Evolutionary conservation across 2,888 invertebrate genomes (phyloP).

Genomic region (Labia minor): DNA sequence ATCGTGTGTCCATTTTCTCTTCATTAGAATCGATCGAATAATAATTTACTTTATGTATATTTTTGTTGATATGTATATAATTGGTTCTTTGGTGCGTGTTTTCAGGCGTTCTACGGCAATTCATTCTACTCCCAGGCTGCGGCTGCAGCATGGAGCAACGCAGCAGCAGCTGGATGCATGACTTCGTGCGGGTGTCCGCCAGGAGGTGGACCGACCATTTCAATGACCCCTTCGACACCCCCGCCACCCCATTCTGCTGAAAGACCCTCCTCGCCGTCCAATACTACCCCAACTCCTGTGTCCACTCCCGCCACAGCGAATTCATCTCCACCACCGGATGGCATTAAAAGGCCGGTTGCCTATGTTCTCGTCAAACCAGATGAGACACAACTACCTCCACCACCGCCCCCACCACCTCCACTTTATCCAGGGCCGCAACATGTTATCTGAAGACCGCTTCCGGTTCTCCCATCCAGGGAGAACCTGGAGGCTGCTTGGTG

Average conservation of each 20-base stretch:
- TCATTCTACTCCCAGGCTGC: slow-evolving; percentile 43
- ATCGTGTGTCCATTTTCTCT: not conserved
- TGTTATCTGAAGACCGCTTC: slow-evolving; percentile 76
- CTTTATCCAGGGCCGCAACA: slow-evolving; percentile 36
- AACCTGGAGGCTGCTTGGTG: slow-evolving; percentile 34
- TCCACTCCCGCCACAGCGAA: slow-evolving; percentile 16
- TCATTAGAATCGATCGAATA: not conserved
- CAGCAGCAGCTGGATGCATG: slow-evolving; percentile 16
- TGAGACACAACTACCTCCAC: slow-evolving; percentile 30
- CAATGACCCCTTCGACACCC: slow-evolving; percentile 16
- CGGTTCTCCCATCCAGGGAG: slow-evolving; percentile 57
- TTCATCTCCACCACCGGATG: slow-evolving; percentile 18
- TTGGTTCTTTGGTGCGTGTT: too few relatives aligned
- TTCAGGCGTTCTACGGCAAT: slow-evolving; percentile 44
- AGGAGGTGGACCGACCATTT: not conserved
- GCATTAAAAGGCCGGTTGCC: slow-evolving; percentile 44
- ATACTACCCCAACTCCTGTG: slow-evolving; percentile 18
- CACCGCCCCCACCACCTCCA: slow-evolving; percentile 34
- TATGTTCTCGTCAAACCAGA: slow-evolving; percentile 50
- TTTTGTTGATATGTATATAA: too few relatives aligned
- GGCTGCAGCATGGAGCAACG: slow-evolving; percentile 27
- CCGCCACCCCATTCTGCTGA: slow-evolving; percentile 28
- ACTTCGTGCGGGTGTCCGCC: not conserved
- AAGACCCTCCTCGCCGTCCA: slow-evolving; percentile 19
- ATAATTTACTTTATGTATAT: too few relatives aligned